phyloP scores from a whole-genome alignment of 2,113 vertebrate species.

The Anser brachyrhynchus region DNA sequence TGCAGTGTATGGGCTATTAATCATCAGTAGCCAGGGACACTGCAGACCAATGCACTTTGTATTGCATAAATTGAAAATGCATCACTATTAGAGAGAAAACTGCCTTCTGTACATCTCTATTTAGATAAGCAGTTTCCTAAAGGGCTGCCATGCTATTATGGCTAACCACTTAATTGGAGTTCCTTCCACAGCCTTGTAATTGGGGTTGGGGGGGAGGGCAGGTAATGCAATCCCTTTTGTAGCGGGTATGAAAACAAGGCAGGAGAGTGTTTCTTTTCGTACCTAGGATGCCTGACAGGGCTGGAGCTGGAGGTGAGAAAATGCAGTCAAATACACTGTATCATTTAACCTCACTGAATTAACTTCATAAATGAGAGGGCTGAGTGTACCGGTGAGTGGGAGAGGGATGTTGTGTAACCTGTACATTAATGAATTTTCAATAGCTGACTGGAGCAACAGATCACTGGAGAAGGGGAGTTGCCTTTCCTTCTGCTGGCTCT shows the following conservation, averaged over 20 bases:
- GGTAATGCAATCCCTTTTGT: background rate
- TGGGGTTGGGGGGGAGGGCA: background rate
- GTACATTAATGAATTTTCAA: background rate
- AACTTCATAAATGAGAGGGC: background rate
- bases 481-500: background rate
- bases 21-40: conserved; percentile 71
- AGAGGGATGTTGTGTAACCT: background rate
- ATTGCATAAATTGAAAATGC: conserved; percentile 75
- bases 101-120: conserved; percentile 68
- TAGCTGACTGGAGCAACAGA: background rate
- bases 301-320: background rate
- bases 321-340: background rate
- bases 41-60: conserved; percentile 74
- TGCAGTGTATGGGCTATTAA: conserved; percentile 74
- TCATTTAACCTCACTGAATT: conserved; percentile 35
- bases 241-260: background rate
- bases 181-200: conserved; percentile 28
- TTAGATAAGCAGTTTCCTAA: conserved; percentile 67
- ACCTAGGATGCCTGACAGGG: background rate
- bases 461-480: background rate
- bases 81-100: conserved; percentile 69
- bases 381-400: background rate
- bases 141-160: conserved; percentile 46
- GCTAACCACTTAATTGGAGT: conserved; percentile 57
- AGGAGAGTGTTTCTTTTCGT: background rate